Conservation (phyloP, 2,888 invertebrate genomes). For the Zhengitettix transpicula region DNA sequence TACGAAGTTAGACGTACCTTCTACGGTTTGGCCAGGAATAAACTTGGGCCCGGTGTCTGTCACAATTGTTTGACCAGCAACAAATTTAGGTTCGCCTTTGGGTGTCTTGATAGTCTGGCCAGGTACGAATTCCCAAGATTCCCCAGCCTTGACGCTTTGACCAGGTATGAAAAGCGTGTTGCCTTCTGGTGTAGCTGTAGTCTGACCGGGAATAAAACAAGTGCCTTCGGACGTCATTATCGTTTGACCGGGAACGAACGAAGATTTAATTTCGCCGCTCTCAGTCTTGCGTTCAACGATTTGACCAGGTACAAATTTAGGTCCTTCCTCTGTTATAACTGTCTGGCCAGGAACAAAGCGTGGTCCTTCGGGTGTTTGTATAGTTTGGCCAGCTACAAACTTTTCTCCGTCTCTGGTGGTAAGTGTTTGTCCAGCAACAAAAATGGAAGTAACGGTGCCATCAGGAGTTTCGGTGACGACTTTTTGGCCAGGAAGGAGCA, state of each 20-base stretch:
- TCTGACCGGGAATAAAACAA: constrained; percentile 43
- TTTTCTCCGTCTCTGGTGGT: constrained; percentile 32
- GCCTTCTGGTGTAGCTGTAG: constrained; percentile 31
- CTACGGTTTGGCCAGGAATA: constrained; percentile 44
- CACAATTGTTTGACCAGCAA: constrained; percentile 45
- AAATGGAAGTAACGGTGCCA: constrained; percentile 37
- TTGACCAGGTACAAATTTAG: constrained; percentile 48
- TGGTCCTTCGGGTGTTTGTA: constrained; percentile 41
- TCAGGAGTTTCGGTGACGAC: constrained; percentile 25
- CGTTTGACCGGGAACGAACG: constrained; percentile 45
- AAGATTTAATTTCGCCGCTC: constrained; percentile 21
- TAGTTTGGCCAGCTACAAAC: constrained; percentile 44
- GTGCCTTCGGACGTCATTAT: constrained; percentile 41
- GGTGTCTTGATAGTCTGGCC: constrained; percentile 43
- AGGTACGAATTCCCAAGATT: constrained; percentile 42
- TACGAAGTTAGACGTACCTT: constrained; percentile 36
- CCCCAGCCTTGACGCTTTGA: constrained; percentile 31
- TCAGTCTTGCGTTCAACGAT: constrained; percentile 28
- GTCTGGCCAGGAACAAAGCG: constrained; percentile 46
- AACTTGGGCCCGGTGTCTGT: constrained; percentile 45
- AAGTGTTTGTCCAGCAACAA: constrained; percentile 56
- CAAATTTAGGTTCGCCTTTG: constrained; percentile 35
- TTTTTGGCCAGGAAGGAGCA: constrained; percentile 56
- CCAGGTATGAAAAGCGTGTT: constrained; percentile 42
- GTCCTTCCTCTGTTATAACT: constrained; percentile 40